Evolutionary conservation across 2,797 vertebrate genomes (phyloP), one percentile per base, ranked within the genome.

Genomic region (Phoebastria nigripes): DNA sequence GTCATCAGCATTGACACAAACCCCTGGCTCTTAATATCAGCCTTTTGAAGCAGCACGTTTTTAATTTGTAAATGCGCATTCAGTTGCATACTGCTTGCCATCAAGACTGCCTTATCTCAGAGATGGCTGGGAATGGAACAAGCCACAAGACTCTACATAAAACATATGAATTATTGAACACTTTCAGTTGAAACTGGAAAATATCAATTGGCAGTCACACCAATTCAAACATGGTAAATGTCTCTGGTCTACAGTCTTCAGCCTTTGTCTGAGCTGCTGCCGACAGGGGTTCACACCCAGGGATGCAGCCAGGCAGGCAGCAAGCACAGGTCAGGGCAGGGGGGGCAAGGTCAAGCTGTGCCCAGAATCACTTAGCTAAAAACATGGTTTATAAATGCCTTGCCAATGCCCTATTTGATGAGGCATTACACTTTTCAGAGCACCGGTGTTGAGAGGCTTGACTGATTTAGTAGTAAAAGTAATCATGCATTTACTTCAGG

Each of bases 101-200:
- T 67, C 41, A 26, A 51, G 63, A 59, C 33, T 37, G 78, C 52
- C 44, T 37, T 63, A 56, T 55, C 41, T 86, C 70, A 89, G 89
- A 59, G 59, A 69, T 3, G 16, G 78, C 28, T 25, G 46, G 56
- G 22, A 78, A 44, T 0, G 0, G 72, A 89, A 91, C 26, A 66
- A 87, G 85, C 44, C 61, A 35, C 87, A 80, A 72, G 52, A 55
- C 52, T 58, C 37, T 35, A 73, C 20, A 39, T 69, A 91, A 94
- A 92, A 56, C 44, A 18, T 41, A 80, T 66, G 67, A 94, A 90
- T 93, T 94, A 96, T 35, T 80, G 86, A 96, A n/a, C 29, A 65
- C 74, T 56, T 96, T 41, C 66, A 76, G 41, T 2, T 77, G 56
- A 92, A 78, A 65, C 44, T 54, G 86, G 66, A 93, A 93, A 90